Base-by-base conservation (phyloP, 2,888 invertebrate genomes). In the Pantelozetes paolii region DNA sequence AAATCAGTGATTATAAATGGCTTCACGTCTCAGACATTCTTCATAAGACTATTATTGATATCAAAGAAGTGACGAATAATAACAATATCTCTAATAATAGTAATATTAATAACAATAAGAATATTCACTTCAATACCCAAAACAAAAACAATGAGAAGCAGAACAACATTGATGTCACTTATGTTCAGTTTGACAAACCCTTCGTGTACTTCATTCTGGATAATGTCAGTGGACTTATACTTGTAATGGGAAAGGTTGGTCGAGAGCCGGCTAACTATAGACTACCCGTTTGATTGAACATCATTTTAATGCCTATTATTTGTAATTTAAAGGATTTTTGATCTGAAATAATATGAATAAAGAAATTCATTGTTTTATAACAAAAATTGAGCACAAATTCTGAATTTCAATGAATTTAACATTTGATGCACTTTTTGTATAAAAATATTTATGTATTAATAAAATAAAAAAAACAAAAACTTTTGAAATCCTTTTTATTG, bases 131-230 rank as follows among this genome's bases (percentile, higher is more conserved):
- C 32, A 71, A 48, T 32, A 70, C 54, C 70, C 26, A 71, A 23
- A 40, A 75, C 57, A 28, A 54, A 20, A 71, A 57, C 40, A 20
- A 54, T 45, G 54, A 40, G 40, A 64, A 62, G 62, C 18, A 64
- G 6, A 2, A 20, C 13, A 50, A 59, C 20, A 9, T 40, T 15
- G 75, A 74, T 28, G 74, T 64, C 28, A 40, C 75, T 28, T 72
- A 72, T 9, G 75, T 78, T 13, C 45, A 74, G 15, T 74, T 78
- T 45, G 77, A 78, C 73, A 75, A 77, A 30, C 77, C 78, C 5
- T 79, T 79, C 70, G 59, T 79, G 11, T 79, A 76, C 73, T 78
- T 79, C 57, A 72, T 79, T 57, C 75, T 79, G 71, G 79, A 79
- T 72, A 78, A 77, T 26, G 72, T 79, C 1, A 77, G 76, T 15